Evolutionary conservation across 2,113 vertebrate genomes (phyloP).

Genomic region (Drymodes brunneopygia): DNA sequence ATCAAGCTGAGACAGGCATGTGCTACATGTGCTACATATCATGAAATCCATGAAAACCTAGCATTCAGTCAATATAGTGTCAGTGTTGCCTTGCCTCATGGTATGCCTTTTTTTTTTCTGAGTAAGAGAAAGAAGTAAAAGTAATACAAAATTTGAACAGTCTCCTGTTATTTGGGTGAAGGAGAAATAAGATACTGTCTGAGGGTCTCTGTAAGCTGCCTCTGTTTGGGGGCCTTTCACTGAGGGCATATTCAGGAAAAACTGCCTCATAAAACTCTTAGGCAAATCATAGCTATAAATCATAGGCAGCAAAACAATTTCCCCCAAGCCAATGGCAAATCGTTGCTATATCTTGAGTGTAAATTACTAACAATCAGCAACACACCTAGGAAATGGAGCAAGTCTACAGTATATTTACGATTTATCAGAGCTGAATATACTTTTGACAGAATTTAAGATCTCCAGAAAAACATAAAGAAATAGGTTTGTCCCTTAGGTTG

Average conservation of each 20-base stretch:
- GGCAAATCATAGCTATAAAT: conserved; percentile 68
- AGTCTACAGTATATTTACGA: conserved; percentile 61
- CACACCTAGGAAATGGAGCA: conserved; percentile 68
- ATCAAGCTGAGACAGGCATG: background rate
- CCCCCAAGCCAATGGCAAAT: conserved; percentile 68
- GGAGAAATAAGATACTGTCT: conserved; percentile 31
- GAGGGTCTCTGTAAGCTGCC: conserved; percentile 33
- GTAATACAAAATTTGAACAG: background rate
- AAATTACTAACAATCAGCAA: conserved; percentile 69
- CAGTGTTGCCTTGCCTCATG: background rate
- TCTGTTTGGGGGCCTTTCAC: conserved; percentile 55
- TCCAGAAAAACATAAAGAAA: conserved; percentile 62
- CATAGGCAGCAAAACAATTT: conserved; percentile 67
- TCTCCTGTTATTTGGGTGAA: conserved; percentile 29
- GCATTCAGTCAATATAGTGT: background rate
- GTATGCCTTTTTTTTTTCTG: background rate
- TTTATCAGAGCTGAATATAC: conserved; percentile 62
- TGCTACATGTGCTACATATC: background rate
- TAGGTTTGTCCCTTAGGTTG: conserved; percentile 50
- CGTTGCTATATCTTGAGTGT: conserved; percentile 66
- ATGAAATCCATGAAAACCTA: background rate
- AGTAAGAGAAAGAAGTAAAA: background rate
- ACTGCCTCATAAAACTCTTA: conserved; percentile 69
- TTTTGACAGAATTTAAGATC: conserved; percentile 65
- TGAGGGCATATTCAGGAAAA: conserved; percentile 61